Evolutionary conservation across 2,888 invertebrate genomes (phyloP).

Genomic region (Argyra leucocephala): DNA sequence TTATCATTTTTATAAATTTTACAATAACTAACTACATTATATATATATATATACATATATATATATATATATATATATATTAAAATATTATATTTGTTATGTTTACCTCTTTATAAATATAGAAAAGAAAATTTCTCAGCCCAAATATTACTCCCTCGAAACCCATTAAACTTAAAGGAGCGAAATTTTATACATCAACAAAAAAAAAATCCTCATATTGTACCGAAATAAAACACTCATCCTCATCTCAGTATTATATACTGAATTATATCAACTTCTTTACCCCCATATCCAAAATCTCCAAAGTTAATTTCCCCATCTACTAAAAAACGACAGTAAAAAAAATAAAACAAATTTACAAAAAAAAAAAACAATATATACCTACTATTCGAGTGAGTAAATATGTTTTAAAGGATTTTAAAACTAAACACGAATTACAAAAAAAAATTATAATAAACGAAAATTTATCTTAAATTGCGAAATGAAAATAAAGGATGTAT

Average conservation of each 20-base stretch:
- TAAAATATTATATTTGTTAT: neutral
- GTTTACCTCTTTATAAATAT: neutral
- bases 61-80: neutral
- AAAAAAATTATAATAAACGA: neutral
- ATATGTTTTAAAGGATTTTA: neutral
- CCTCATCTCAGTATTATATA: too few relatives aligned
- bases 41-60: too few relatives aligned
- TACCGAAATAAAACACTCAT: too few relatives aligned
- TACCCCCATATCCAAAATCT: too few relatives aligned
- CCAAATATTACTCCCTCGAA: conserved; percentile 6
- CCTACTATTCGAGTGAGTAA: neutral
- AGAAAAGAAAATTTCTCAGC: neutral
- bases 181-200: conserved; percentile 6
- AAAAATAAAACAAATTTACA: too few relatives aligned
- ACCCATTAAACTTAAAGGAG: conserved; percentile 6
- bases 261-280: too few relatives aligned
- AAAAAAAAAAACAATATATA: too few relatives aligned
- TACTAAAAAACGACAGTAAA: too few relatives aligned
- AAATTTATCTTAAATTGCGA: neutral
- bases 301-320: too few relatives aligned
- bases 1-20: too few relatives aligned
- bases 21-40: too few relatives aligned
- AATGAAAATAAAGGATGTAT: conserved; percentile 6
- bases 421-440: neutral
- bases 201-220: too few relatives aligned